Evolutionary conservation across 2,888 invertebrate genomes (phyloP).

Genomic region (Parnassius orleans): DNA sequence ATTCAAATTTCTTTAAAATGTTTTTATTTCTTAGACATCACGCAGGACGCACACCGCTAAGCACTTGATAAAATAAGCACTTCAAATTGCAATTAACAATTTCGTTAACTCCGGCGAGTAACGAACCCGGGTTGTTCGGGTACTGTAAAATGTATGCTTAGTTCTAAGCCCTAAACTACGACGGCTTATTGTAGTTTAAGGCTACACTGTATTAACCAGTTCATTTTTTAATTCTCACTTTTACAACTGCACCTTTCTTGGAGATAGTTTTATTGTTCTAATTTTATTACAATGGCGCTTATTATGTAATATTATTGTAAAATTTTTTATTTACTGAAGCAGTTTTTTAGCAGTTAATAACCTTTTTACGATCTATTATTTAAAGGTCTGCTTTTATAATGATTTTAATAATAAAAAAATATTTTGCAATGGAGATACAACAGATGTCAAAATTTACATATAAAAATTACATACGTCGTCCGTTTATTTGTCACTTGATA

Average conservation of each 20-base stretch:
- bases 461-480: not conserved
- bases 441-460: not conserved
- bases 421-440: not conserved
- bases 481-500: not conserved
- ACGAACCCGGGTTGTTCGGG: too few relatives aligned
- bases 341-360: constrained; percentile 1
- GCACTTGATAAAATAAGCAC: too few relatives aligned
- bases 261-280: constrained; percentile 23
- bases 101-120: too few relatives aligned
- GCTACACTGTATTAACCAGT: too few relatives aligned
- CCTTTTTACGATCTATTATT: not conserved
- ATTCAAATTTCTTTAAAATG: too few relatives aligned
- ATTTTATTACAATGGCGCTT: constrained; percentile 8
- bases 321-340: not conserved
- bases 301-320: constrained; percentile 10
- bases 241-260: constrained; percentile 17
- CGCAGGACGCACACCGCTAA: too few relatives aligned
- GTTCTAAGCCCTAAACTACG: too few relatives aligned
- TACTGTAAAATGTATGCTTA: too few relatives aligned
- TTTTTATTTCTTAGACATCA: too few relatives aligned
- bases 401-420: not conserved
- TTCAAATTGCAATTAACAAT: too few relatives aligned
- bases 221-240: not conserved
- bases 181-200: too few relatives aligned
- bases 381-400: not conserved